These are phyloP conservation scores for Sinocyclocheilus anshuiensis DNA, from an alignment of 2,113 vertebrate genomes.

Conservation along the genomic window DNA sequence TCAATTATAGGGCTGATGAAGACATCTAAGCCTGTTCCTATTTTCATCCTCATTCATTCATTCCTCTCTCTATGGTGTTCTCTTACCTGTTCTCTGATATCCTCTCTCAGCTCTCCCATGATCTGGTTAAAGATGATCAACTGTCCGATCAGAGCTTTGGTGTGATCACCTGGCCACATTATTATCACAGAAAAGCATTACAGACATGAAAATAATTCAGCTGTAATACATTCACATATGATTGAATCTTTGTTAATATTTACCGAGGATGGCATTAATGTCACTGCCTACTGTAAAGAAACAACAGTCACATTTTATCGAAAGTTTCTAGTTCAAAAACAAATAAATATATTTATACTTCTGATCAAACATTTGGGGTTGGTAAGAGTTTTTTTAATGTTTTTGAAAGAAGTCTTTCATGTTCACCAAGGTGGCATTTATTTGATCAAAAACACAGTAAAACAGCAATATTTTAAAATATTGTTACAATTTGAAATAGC, in stretches of 20 bases:
- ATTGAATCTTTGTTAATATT: conserved; percentile 60
- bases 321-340: background rate
- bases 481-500: background rate
- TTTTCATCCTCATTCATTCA: no score
- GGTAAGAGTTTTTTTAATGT: background rate
- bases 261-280: conserved; percentile 82
- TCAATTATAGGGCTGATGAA: background rate
- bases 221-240: background rate
- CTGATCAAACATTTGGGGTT: background rate
- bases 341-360: background rate
- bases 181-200: background rate
- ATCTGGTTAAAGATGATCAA: conserved; percentile 84
- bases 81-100: conserved; percentile 84
- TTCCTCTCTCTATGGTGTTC: no score
- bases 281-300: conserved; percentile 72
- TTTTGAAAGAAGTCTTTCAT: background rate
- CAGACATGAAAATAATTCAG: background rate
- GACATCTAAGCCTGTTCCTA: no score
- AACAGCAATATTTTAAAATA: background rate
- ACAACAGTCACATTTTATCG: background rate
- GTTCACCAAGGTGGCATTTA: background rate
- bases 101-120: conserved; percentile 80
- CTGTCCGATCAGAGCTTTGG: conserved; percentile 82
- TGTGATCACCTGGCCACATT: conserved; percentile 80
- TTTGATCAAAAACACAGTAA: background rate